Base-by-base conservation (phyloP, 1,140 invertebrate species). In the Drosophila auraria region DNA sequence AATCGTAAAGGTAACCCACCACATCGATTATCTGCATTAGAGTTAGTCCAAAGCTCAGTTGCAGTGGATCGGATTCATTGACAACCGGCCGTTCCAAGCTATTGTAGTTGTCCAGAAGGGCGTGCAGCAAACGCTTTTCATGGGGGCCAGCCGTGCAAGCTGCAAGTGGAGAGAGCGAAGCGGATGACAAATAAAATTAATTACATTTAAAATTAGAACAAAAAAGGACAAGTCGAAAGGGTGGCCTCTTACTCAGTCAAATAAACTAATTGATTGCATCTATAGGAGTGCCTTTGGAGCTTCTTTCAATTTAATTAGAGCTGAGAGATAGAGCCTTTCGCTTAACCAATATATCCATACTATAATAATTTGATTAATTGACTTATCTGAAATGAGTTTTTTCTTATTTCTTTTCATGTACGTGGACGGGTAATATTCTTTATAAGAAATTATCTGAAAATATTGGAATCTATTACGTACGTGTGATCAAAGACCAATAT, bases 11-110 rank as follows among this genome's bases (percentile, higher is more conserved):
- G 5, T 8, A 14, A 96, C 97, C 96, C 95, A 99, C 99, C 96
- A 99, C 98, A 95, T 99, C 99, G 94, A 99, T 99, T 93, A 99
- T 99, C 95, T 99, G 99, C 96, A 99, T 99, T 86, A 99, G 96
- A 83, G 98, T 99, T 93, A 99, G 96, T 91, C 98, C 98, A 94
- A 99, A 99, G 94, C 96, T 98, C 93, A 99, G 96, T 94, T 97
- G 96, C 82, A 99, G 95, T 90, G 98, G 97, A 93, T 99, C 97
- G 87, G 97, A 97, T 95, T 99, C 98, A 94, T 99, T 99, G 92
- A 96, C 96, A 82, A 99, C 98, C 54, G 99, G 99, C 90, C 99
- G 95, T 95, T 99, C 98, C 93, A 99, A 95, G 87, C 97, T 96
- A 94, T 99, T 99, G 95, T 99, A 99, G 92, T 97, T 95, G 94